These are phyloP conservation scores for Tiliqua scincoides DNA, from an alignment of 2,113 vertebrate genomes.

Conservation along the genomic window DNA sequence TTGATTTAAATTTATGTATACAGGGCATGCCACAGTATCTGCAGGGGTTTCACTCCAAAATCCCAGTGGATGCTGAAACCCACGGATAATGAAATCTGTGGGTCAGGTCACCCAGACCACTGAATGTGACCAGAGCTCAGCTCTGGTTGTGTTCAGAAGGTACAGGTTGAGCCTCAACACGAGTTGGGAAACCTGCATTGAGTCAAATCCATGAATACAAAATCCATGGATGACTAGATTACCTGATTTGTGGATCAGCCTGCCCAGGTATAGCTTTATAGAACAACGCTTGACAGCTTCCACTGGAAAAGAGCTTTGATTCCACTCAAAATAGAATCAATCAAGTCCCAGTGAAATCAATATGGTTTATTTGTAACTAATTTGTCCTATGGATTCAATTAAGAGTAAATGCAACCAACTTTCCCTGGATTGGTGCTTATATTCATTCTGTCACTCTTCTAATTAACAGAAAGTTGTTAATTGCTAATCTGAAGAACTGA, in stretches of 20 bases:
- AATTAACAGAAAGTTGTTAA: neutral
- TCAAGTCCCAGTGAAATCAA: neutral
- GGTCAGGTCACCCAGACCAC: too few species aligned
- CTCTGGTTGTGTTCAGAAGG: too few species aligned
- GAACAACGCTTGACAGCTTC: neutral
- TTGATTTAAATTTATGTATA: too few species aligned
- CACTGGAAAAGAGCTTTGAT: neutral
- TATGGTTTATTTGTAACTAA: neutral
- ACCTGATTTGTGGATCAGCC: neutral
- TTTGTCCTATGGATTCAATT: neutral
- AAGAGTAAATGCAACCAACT: neutral
- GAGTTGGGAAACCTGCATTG: too few species aligned
- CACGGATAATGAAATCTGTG: too few species aligned
- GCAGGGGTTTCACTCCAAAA: too few species aligned
- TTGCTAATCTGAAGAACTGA: neutral
- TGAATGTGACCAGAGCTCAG: too few species aligned
- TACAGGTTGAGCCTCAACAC: too few species aligned
- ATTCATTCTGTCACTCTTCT: constrained; percentile 4
- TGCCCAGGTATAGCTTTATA: neutral
- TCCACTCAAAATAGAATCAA: neutral
- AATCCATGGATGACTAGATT: neutral
- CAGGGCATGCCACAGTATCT: too few species aligned
- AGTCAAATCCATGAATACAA: too few species aligned
- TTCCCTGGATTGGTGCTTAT: neutral
- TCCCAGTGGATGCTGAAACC: too few species aligned